phyloP scores from a whole-genome alignment of 2,888 invertebrate genomes.

The Caenorhabditis becei region DNA sequence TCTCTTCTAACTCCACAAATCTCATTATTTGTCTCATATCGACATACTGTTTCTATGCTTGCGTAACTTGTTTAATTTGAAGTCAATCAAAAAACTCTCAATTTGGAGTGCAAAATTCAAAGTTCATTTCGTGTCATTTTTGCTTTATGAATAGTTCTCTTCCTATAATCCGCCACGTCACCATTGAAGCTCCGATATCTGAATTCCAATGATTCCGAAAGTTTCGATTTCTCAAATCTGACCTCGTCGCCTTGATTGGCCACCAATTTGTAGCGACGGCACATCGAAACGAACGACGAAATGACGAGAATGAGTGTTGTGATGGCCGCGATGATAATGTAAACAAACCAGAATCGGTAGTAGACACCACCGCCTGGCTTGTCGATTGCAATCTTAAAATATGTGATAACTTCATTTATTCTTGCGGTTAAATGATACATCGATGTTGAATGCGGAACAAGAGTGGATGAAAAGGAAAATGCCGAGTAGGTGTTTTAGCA shows the following conservation, averaged over 20 bases:
- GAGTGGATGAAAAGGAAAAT: slow-evolving; percentile 5
- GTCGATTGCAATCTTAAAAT: slow-evolving; percentile 9
- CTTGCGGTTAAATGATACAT: background rate
- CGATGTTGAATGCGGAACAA: background rate
- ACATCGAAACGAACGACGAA: slow-evolving; percentile 21
- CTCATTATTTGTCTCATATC: background rate
- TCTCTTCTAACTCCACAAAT: background rate
- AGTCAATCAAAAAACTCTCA: background rate
- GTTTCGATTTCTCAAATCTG: background rate
- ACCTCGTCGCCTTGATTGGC: slow-evolving; percentile 44
- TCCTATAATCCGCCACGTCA: background rate
- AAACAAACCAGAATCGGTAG: slow-evolving; percentile 52
- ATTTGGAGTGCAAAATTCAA: background rate
- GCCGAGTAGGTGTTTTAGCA: slow-evolving; percentile 14
- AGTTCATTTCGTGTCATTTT: background rate
- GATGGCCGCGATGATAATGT: background rate
- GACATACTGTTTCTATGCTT: background rate
- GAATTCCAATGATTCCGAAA: background rate
- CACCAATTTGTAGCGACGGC: slow-evolving; percentile 41
- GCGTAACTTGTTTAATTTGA: background rate
- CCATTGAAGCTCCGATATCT: slow-evolving; percentile 24
- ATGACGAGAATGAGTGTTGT: slow-evolving; percentile 17
- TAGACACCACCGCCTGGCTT: slow-evolving; percentile 21
- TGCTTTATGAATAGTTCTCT: background rate
- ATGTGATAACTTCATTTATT: background rate